phyloP scores from a whole-genome alignment of 2,888 invertebrate species.

The Cryptus viduatorius region DNA sequence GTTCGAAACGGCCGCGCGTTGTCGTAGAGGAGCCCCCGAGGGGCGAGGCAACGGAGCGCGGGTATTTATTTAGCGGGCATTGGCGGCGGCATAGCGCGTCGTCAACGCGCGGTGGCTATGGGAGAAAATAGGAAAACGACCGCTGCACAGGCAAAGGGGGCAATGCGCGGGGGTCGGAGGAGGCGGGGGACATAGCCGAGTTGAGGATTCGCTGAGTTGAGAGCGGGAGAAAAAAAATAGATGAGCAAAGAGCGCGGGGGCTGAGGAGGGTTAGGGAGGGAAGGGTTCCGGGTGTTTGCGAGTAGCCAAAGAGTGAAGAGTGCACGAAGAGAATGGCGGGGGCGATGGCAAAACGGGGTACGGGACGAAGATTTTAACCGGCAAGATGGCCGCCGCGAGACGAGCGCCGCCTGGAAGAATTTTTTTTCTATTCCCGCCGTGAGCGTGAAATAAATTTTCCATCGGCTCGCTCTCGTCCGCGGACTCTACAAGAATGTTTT shows the following conservation, averaged over 20 bases:
- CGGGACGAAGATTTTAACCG: slow-evolving; percentile 51
- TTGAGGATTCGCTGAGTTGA: slow-evolving; percentile 5
- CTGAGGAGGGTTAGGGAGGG: slow-evolving; percentile 53
- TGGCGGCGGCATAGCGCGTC: slow-evolving; percentile 58
- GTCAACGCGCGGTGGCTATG: slow-evolving; percentile 23
- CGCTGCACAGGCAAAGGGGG: slow-evolving; percentile 55
- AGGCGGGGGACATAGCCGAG: slow-evolving; percentile 26
- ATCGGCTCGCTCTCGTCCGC: slow-evolving; percentile 46
- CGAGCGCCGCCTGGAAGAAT: slow-evolving; percentile 82
- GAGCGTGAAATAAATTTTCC: slow-evolving; percentile 71
- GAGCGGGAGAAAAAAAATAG: slow-evolving; percentile 39
- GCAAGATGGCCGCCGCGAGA: slow-evolving; percentile 81
- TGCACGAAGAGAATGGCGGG: slow-evolving; percentile 69
- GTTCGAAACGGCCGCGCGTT: slow-evolving; percentile 39
- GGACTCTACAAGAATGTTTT: neutral
- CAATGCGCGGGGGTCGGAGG: slow-evolving; percentile 27
- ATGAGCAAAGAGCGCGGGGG: slow-evolving; percentile 45
- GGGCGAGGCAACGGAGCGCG: slow-evolving; percentile 39
- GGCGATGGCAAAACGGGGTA: slow-evolving; percentile 65
- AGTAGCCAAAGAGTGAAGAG: slow-evolving; percentile 43
- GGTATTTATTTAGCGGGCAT: slow-evolving; percentile 64
- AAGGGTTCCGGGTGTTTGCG: slow-evolving; percentile 47
- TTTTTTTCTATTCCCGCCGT: slow-evolving; percentile 81
- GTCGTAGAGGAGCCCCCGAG: slow-evolving; percentile 1
- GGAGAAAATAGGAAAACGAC: slow-evolving; percentile 58